Conservation (phyloP, 2,113 vertebrate species). For the Gnathochromis pfefferi region DNA sequence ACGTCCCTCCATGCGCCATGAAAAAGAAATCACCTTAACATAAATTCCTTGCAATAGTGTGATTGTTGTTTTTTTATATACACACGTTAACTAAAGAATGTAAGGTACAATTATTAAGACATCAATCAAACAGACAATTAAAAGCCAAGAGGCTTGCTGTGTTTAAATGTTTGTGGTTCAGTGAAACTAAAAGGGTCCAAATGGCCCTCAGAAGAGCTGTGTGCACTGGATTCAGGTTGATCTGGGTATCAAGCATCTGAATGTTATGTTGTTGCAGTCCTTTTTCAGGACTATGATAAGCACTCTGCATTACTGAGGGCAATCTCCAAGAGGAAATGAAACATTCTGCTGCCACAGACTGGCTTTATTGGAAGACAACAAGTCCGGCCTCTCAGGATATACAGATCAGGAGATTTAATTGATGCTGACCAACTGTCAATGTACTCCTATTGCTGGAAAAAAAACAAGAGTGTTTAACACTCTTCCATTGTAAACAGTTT, state of each 20-base stretch:
- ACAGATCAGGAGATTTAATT: constrained; percentile 65
- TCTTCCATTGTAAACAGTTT: constrained; percentile 53
- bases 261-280: constrained; percentile 43
- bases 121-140: not conserved
- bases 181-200: constrained; percentile 14
- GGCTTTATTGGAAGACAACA: constrained; percentile 68
- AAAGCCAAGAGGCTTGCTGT: not conserved
- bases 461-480: constrained; percentile 56
- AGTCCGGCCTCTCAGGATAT: constrained; percentile 55
- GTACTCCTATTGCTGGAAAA: constrained; percentile 40
- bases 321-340: constrained; percentile 71
- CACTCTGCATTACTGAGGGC: constrained; percentile 56
- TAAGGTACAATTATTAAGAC: not conserved
- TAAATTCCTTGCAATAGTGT: not conserved
- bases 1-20: not conserved
- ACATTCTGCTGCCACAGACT: constrained; percentile 60
- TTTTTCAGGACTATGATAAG: constrained; percentile 60
- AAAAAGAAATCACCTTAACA: not conserved
- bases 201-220: constrained; percentile 9
- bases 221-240: constrained; percentile 48
- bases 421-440: constrained; percentile 61
- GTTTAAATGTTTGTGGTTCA: not conserved
- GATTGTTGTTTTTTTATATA: not conserved
- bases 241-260: constrained; percentile 58
- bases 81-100: not conserved